Base-by-base conservation (phyloP, 2,797 vertebrate genomes). In the Caiman crocodilus region DNA sequence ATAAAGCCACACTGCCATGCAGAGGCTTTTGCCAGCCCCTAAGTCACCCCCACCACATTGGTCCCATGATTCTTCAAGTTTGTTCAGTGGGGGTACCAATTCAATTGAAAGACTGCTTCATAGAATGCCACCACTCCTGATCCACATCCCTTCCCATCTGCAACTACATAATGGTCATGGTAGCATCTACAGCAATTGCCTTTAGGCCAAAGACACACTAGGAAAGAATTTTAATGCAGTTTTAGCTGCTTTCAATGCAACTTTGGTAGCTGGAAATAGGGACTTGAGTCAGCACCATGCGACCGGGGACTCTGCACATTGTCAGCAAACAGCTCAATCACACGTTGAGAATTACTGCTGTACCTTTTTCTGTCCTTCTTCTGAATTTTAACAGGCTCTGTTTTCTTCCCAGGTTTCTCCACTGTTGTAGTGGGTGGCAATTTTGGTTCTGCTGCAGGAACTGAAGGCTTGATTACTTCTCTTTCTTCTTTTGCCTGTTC, bases 401-500 rank as follows among this genome's bases (percentile, higher is more conserved):
- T 58, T 94, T 97, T 97, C 95, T 95, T 97, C 91, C 87, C 95
- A 75, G 96, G 63, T 91, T 97, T 98, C 92, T 97, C 97, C 76
- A 17, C 94, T 14, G 14, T 90, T 12, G 64, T 4, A 10, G 26
- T 74, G 60, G 92, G 79, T 92, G 96, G 89, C 35, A 95, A 88
- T 61, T 96, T 97, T 82, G 96, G 81, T 91, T 97, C 97, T 83
- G 79, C 58, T 87, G 82, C 91, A 65, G 97, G 83, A 57, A 94
- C 86, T 1, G 95, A 89, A 23, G 90, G 94, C 80, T 96, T 94
- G 14, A 89, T 96, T 25, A 56, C 94, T 57, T 95, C 95, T 89
- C 98, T 98, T 93, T 98, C 98, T 93, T 98, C 99, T 91, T 98
- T 98, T 35, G 96, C 97, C 59, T 98, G 98, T 35, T 98, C 95